These are phyloP conservation scores for Lamprotornis superbus DNA, from an alignment of 2,113 vertebrate species.

Conservation along the genomic window DNA sequence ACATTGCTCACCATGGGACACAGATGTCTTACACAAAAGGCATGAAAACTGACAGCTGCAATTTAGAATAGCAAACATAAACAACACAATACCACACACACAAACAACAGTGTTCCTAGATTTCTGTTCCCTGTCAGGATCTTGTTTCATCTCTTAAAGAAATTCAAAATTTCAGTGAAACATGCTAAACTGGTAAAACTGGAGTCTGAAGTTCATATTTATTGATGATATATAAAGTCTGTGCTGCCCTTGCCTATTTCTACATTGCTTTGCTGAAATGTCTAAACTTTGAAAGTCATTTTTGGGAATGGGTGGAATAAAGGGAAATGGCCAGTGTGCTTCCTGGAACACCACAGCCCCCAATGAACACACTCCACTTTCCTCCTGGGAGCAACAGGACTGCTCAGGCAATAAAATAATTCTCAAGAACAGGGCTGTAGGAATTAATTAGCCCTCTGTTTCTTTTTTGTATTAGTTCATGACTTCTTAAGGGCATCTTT, in stretches of 20 bases:
- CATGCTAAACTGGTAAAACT: background rate
- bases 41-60: background rate
- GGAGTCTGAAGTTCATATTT: background rate
- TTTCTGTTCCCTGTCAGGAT: background rate
- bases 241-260: background rate
- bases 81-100: background rate
- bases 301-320: background rate
- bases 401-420: background rate
- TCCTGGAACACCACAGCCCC: background rate
- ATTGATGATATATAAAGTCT: background rate
- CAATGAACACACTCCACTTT: fast-evolving
- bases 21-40: background rate
- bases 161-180: background rate
- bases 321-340: background rate
- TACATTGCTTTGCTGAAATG: background rate
- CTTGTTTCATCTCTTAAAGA: background rate
- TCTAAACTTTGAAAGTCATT: background rate
- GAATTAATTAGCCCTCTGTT: background rate
- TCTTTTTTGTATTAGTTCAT: background rate
- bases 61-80: background rate
- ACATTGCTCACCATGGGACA: background rate
- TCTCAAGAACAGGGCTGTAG: background rate
- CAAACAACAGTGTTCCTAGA: background rate
- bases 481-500: background rate
- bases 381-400: background rate